phyloP scores from a whole-genome alignment of 2,113 vertebrate species.

The Malurus melanocephalus region DNA sequence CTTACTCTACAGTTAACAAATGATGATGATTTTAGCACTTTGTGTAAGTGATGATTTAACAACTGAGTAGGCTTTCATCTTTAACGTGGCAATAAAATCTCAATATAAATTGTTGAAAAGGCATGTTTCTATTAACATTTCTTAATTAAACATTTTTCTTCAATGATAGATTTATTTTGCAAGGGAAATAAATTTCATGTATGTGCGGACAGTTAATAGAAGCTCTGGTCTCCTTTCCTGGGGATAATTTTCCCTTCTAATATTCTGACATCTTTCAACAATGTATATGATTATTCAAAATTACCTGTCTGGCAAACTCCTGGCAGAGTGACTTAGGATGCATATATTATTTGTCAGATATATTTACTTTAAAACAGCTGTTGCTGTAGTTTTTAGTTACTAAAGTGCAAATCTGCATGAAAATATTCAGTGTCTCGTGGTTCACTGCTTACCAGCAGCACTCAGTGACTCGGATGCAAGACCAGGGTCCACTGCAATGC shows the following conservation, averaged over 20 bases:
- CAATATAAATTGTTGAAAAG: constrained; percentile 29
- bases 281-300: background rate
- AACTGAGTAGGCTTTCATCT: constrained; percentile 12
- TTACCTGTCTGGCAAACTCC: background rate
- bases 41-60: background rate
- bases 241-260: background rate
- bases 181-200: constrained; percentile 9
- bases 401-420: background rate
- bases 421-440: background rate
- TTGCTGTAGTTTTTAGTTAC: background rate
- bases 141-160: constrained; percentile 47
- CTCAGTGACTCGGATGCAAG: background rate
- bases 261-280: background rate
- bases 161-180: constrained; percentile 11
- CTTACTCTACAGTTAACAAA: background rate
- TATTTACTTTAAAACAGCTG: background rate
- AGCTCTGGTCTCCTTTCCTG: background rate
- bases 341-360: background rate
- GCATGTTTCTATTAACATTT: constrained; percentile 34
- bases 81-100: background rate
- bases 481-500: background rate
- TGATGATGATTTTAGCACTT: background rate
- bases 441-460: background rate
- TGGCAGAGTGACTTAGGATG: background rate
- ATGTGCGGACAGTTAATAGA: background rate